A percentile compares a stretch with the other conserved stretches of the same genome.
These are phyloP conservation scores for Eospalax fontanierii DNA, from an alignment of 2,797 vertebrate species.

Conservation along the genomic window DNA sequence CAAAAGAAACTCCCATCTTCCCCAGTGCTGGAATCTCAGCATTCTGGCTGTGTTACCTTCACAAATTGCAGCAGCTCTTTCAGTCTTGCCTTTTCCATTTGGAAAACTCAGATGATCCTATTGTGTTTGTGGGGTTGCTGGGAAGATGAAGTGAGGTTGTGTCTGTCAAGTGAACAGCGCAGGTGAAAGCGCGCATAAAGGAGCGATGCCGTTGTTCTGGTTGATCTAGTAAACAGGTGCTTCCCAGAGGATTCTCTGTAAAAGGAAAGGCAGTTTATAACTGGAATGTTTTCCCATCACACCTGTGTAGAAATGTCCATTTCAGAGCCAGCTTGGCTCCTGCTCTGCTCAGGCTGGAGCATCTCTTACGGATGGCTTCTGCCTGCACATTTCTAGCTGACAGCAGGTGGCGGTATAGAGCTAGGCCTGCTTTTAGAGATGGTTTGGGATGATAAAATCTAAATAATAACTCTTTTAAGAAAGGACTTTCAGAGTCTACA, in stretches of 20 bases:
- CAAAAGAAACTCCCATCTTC: too few relatives aligned
- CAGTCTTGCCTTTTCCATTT: background rate
- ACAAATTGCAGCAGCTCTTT: background rate
- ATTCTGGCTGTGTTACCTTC: background rate
- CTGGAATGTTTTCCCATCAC: background rate
- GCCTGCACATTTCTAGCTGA: background rate
- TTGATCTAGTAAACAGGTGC: background rate
- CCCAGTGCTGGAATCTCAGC: too few relatives aligned
- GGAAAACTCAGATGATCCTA: background rate
- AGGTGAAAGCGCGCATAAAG: background rate
- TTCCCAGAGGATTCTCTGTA: background rate
- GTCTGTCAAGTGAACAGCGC: background rate
- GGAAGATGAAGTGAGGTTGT: background rate
- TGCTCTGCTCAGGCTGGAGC: background rate
- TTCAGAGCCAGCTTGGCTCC: background rate
- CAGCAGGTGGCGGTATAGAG: constrained; percentile 63
- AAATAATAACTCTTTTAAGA: background rate
- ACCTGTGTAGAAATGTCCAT: too few relatives aligned
- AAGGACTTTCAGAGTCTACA: background rate
- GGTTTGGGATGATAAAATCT: background rate
- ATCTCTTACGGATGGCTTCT: background rate
- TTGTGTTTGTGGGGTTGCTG: background rate
- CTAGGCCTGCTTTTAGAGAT: background rate
- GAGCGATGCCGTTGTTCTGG: background rate
- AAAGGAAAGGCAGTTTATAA: background rate